phyloP scores from a whole-genome alignment of 2,888 invertebrate genomes.

The Cenopis cana region DNA sequence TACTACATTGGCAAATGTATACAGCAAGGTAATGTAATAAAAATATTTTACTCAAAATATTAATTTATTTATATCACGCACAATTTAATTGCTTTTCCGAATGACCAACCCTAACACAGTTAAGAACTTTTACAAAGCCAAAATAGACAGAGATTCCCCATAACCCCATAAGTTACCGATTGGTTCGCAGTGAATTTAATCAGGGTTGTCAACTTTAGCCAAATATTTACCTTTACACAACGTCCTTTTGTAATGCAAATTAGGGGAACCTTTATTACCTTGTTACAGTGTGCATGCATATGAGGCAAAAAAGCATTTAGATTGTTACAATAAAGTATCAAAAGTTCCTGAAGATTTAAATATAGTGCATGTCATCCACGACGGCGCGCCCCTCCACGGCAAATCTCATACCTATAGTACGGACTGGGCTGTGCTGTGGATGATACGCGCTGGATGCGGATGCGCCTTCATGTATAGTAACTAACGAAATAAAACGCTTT shows the following conservation, averaged over 20 bases:
- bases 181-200: not conserved
- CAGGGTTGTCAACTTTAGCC: slow-evolving; percentile 1
- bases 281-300: too few relatives aligned
- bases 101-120: not conserved
- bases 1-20: not conserved
- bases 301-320: too few relatives aligned
- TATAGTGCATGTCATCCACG: too few relatives aligned
- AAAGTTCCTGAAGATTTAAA: too few relatives aligned
- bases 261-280: not conserved
- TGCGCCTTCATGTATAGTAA: too few relatives aligned
- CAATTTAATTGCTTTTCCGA: not conserved
- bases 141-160: not conserved
- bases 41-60: not conserved
- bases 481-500: too few relatives aligned
- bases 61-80: not conserved
- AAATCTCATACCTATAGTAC: too few relatives aligned
- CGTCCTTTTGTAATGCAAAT: slow-evolving; percentile 5
- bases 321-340: too few relatives aligned
- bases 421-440: too few relatives aligned
- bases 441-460: too few relatives aligned
- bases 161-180: slow-evolving; percentile 6
- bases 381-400: too few relatives aligned
- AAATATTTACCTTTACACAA: not conserved
- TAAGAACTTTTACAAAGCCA: not conserved
- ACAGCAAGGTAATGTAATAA: not conserved